Evolutionary conservation across 2,888 invertebrate species (phyloP), one percentile per base, ranked within the genome.

Genomic region (Cheilosia vernalis): DNA sequence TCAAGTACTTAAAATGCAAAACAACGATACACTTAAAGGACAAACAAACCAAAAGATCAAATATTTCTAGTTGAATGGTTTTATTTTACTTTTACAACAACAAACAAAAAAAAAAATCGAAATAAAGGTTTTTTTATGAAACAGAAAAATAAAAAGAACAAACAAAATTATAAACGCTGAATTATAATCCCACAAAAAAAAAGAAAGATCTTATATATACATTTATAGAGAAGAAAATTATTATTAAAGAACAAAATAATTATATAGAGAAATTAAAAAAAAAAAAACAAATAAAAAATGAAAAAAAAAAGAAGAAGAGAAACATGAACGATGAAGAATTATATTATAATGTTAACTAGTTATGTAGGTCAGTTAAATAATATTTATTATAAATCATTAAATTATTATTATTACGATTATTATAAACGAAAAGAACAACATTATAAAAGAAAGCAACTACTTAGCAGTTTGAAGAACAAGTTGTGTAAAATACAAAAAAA

Each of bases 301-400:
- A 88, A 89, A 88, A 88, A n/a, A n/a, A n/a, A n/a, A n/a, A n/a
- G n/a, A n/a, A n/a, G n/a, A n/a, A n/a, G n/a, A 89, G 90, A 87
- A 89, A 88, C 87, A 88, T 89, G 87, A 85, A 82, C 87, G 84
- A 87, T 78, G 86, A 85, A 87, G 88, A 88, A 87, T 87, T 90
- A 88, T 89, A 89, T 90, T 87, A 89, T 88, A 88, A 90, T 90
- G 90, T 90, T 90, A 90, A 91, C 91, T 90, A 90, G 90, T 90
- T 90, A 90, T 91, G 90, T 90, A 90, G 91, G 91, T 90, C 90
- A 91, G 90, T 90, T 91, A 90, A 90, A 90, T 90, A 90, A 89
- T 87, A 89, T 88, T 86, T 88, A 88, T 89, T 88, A 88, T 88
- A 80, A 88, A 88, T 88, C 77, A 88, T 87, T 87, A 83, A 88